These are phyloP conservation scores for Dermochelys coriacea DNA, from an alignment of 2,797 vertebrate species.

Conservation along the genomic window DNA sequence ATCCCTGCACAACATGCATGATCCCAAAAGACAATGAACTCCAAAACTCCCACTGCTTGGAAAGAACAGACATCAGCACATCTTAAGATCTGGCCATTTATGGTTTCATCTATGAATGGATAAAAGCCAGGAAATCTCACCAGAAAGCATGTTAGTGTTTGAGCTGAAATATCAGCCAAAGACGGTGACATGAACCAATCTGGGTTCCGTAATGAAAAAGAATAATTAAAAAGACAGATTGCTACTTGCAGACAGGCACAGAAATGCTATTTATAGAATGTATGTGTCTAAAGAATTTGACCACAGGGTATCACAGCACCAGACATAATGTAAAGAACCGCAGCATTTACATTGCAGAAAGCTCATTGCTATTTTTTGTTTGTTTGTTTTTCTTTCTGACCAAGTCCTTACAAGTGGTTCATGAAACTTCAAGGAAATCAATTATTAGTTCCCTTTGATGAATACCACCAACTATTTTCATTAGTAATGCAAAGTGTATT, in stretches of 20 bases:
- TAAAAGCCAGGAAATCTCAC: background rate
- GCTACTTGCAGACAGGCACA: background rate
- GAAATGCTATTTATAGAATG: background rate
- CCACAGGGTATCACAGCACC: background rate
- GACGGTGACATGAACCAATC: background rate
- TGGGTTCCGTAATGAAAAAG: background rate
- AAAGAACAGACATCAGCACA: background rate
- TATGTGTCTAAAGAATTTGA: background rate
- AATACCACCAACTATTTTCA: background rate
- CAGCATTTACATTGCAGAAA: background rate
- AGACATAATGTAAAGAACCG: background rate
- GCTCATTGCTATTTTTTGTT: background rate
- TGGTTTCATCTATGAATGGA: background rate
- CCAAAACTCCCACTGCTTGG: background rate
- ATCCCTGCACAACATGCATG: background rate
- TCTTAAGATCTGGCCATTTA: background rate
- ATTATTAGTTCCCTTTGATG: background rate
- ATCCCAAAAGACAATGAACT: background rate
- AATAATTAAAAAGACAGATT: background rate
- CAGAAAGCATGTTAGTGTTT: background rate
- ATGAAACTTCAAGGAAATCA: background rate
- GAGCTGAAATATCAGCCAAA: background rate
- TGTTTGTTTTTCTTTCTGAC: background rate
- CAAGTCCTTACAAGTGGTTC: background rate
- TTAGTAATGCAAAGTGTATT: background rate